These are phyloP conservation scores for Elachura formosa DNA, from an alignment of 2,113 vertebrate genomes.

Conservation along the genomic window DNA sequence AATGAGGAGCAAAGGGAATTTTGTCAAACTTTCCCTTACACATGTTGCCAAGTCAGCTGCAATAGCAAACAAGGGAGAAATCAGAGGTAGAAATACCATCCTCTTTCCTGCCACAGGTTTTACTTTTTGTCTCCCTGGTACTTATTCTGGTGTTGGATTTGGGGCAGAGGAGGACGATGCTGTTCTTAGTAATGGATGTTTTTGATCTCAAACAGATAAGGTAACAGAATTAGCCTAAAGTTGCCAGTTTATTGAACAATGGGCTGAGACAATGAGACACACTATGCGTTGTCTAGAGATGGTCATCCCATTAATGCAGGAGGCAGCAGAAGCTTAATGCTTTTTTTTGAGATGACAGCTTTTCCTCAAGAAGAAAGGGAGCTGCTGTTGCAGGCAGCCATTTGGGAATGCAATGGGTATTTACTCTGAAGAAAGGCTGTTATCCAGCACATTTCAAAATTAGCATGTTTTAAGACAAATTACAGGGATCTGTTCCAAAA, in stretches of 20 bases:
- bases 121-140: background rate
- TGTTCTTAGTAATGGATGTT: background rate
- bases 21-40: background rate
- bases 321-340: background rate
- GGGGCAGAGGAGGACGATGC: rapidly evolving
- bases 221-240: background rate
- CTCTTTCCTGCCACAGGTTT: background rate
- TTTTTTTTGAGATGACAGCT: background rate
- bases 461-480: background rate
- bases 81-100: background rate
- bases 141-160: background rate
- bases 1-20: background rate
- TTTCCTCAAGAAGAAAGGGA: background rate
- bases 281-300: background rate
- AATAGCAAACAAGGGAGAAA: background rate
- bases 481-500: background rate
- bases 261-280: background rate
- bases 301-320: background rate
- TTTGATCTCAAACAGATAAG: background rate
- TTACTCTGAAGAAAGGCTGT: background rate
- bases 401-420: background rate
- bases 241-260: background rate
- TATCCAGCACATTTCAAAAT: background rate
- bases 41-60: background rate
- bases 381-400: background rate